Percentiles rank a stretch among this genome's conserved stretches.
Evolutionary conservation across 2,888 invertebrate genomes (phyloP).

Genomic region (Pheosia gnoma): DNA sequence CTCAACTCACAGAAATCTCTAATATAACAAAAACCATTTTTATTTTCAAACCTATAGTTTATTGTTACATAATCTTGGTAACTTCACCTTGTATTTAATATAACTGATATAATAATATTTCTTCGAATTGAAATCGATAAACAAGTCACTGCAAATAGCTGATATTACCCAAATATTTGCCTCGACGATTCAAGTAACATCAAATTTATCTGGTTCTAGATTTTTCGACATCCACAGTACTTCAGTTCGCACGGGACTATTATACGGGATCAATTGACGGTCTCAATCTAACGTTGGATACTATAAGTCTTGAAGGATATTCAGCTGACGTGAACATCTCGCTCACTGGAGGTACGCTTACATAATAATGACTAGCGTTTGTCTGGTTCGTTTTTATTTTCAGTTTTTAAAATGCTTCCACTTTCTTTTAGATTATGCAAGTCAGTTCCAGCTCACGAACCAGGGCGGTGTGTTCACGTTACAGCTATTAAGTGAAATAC

Average conservation of each 20-base stretch:
- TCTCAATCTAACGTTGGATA: conserved; percentile 22
- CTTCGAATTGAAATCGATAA: background rate
- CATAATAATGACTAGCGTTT: conserved; percentile 11
- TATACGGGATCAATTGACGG: conserved; percentile 40
- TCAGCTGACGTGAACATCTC: conserved; percentile 24
- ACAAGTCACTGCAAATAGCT: background rate
- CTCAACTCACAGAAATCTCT: too few species aligned
- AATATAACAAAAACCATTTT: too few species aligned
- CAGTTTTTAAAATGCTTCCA: too few species aligned
- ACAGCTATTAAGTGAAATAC: conserved; percentile 22
- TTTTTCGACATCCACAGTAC: conserved; percentile 17
- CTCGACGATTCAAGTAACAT: background rate
- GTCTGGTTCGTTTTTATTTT: too few species aligned
- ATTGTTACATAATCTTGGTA: too few species aligned
- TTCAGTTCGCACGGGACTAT: conserved; percentile 35
- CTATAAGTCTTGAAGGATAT: conserved; percentile 35
- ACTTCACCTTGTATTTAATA: too few species aligned
- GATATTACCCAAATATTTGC: too few species aligned
- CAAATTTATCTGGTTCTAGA: conserved; percentile 18
- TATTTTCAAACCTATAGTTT: too few species aligned
- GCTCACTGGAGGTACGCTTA: conserved; percentile 41
- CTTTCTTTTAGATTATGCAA: conserved; percentile 43
- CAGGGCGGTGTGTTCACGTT: conserved; percentile 30
- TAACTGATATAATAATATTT: too few species aligned
- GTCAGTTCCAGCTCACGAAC: conserved; percentile 40